Evolutionary conservation across 2,797 vertebrate genomes (phyloP).

Genomic region (Trachops cirrhosus): DNA sequence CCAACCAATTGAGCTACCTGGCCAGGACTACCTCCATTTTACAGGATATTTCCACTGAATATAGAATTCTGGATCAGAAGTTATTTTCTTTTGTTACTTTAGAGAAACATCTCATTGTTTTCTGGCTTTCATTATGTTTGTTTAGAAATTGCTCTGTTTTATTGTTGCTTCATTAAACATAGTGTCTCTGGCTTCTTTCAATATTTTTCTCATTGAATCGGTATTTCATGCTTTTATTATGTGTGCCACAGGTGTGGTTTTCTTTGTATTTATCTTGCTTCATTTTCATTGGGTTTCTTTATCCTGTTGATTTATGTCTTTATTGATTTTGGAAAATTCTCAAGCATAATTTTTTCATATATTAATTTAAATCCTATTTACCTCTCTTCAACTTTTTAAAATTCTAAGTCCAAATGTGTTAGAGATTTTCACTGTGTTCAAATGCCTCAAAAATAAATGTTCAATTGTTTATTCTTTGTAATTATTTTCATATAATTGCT

Average conservation of each 20-base stretch:
- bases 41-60: neutral
- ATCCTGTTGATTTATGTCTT: neutral
- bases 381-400: neutral
- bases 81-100: constrained; percentile 12
- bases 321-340: neutral
- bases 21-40: neutral
- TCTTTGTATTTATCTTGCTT: neutral
- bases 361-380: neutral
- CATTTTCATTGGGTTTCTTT: neutral
- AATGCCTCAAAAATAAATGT: neutral
- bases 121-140: constrained; percentile 33
- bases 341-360: neutral
- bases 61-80: neutral
- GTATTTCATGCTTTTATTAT: neutral
- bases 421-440: neutral
- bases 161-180: neutral
- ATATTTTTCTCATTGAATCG: neutral
- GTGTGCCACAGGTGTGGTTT: neutral
- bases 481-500: neutral
- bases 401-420: neutral
- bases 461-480: neutral
- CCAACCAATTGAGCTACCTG: neutral
- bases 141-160: constrained; percentile 29
- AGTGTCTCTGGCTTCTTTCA: neutral
- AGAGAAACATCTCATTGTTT: neutral